Conservation (phyloP, 2,797 vertebrate genomes). For the Pseudomugil gertrudae region DNA sequence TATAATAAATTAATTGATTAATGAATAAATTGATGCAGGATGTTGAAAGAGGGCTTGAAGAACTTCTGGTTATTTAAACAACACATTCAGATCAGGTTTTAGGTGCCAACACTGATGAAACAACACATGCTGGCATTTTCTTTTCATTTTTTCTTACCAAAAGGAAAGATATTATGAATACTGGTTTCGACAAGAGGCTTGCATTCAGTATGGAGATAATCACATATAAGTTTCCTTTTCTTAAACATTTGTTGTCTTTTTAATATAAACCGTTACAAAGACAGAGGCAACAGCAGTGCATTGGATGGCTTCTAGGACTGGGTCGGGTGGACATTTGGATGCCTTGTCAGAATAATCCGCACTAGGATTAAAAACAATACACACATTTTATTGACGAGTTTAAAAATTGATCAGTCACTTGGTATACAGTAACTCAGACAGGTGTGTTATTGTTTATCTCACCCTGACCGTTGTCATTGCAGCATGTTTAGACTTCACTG, state of each 20-base stretch:
- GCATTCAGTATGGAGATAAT: slow-evolving; percentile 17
- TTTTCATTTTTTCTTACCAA: slow-evolving; percentile 9
- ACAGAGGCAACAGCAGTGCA: neutral
- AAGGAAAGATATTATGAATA: neutral
- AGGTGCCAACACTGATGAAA: slow-evolving; percentile 9
- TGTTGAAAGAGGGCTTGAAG: slow-evolving; percentile 28
- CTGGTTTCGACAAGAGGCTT: slow-evolving; percentile 38
- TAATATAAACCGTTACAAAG: neutral
- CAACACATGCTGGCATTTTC: slow-evolving; percentile 12
- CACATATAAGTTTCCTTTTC: slow-evolving; percentile 46
- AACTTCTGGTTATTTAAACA: slow-evolving; percentile 3
- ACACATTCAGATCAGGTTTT: slow-evolving; percentile 16
- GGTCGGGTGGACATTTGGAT: neutral
- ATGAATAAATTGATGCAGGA: slow-evolving; percentile 39
- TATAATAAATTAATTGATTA: slow-evolving; percentile 50
- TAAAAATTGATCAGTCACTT: neutral
- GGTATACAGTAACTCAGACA: neutral
- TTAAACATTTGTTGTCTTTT: slow-evolving; percentile 12
- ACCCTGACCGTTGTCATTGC: slow-evolving; percentile 15
- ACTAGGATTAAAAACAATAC: neutral
- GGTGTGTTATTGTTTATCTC: slow-evolving; percentile 1
- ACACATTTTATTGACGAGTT: slow-evolving; percentile 1
- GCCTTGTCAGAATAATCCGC: neutral
- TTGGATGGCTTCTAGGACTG: slow-evolving; percentile 11
- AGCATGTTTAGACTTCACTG: slow-evolving; percentile 28